Evolutionary conservation across 2,888 invertebrate species (phyloP).

Genomic region (Noctua pronuba): DNA sequence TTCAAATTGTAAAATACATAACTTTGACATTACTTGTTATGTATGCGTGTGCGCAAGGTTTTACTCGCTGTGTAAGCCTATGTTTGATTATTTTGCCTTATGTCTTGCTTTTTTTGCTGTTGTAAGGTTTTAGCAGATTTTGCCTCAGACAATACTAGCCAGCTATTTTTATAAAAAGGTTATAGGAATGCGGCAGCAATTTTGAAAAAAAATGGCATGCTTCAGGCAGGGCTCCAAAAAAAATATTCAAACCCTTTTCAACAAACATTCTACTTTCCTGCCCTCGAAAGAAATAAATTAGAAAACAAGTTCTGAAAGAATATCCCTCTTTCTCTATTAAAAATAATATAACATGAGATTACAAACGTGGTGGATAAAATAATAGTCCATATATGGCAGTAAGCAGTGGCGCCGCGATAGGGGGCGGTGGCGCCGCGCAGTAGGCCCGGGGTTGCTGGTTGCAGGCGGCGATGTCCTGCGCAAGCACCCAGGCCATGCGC

Average conservation of each 20-base stretch:
- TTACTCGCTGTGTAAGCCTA: neutral
- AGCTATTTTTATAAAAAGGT: neutral
- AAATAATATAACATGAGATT: constrained; percentile 45
- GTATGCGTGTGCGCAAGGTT: neutral
- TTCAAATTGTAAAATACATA: neutral
- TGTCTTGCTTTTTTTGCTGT: neutral
- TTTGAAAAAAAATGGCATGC: neutral
- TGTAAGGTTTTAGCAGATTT: neutral
- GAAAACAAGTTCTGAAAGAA: neutral
- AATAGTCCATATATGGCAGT: constrained; percentile 78
- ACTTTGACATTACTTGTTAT: neutral
- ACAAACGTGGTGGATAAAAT: constrained; percentile 77
- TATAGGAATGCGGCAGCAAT: neutral
- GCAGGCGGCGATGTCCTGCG: constrained; percentile 86
- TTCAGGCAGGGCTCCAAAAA: neutral
- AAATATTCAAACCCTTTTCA: neutral
- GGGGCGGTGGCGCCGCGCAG: constrained; percentile 78
- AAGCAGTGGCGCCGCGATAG: constrained; percentile 75
- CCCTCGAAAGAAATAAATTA: neutral
- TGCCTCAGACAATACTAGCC: too few relatives aligned
- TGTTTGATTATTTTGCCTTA: neutral
- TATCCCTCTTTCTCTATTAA: neutral
- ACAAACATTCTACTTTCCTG: neutral
- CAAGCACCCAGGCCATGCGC: constrained; percentile 86
- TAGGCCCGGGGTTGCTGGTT: constrained; percentile 78